phyloP scores from a whole-genome alignment of 2,888 invertebrate species.

The Tridacna crocea region DNA sequence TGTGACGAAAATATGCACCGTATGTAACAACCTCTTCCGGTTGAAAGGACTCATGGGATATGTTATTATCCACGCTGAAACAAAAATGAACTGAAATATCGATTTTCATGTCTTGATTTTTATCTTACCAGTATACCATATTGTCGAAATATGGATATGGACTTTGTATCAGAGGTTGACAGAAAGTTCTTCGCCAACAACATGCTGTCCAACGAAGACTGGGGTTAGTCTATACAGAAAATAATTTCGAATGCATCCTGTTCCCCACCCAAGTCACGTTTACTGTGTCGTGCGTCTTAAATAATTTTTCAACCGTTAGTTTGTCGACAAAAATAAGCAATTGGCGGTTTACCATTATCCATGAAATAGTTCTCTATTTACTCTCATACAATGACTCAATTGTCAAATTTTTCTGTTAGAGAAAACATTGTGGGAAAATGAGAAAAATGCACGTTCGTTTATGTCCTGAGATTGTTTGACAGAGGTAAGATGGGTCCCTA shows the following conservation, averaged over 20 bases:
- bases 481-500: no score
- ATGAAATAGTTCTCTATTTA: no score
- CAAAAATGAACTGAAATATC: conserved; percentile 37
- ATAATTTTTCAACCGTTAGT: neutral
- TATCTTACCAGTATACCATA: neutral
- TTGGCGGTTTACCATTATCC: no score
- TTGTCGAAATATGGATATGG: conserved; percentile 55
- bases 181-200: conserved; percentile 74
- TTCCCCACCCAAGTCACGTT: conserved; percentile 17
- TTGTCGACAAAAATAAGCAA: no score
- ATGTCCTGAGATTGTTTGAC: no score
- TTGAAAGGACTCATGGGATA: conserved; percentile 37
- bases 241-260: neutral
- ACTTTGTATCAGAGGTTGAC: conserved; percentile 74
- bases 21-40: conserved; percentile 27
- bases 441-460: no score
- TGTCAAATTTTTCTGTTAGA: no score
- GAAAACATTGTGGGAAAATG: no score
- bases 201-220: conserved; percentile 72
- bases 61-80: conserved; percentile 63
- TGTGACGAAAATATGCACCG: neutral
- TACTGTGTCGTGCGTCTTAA: neutral
- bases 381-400: no score
- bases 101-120: conserved; percentile 25
- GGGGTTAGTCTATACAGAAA: conserved; percentile 58